Base-by-base conservation (phyloP, 2,113 vertebrate genomes). In the Helogale parvula region DNA sequence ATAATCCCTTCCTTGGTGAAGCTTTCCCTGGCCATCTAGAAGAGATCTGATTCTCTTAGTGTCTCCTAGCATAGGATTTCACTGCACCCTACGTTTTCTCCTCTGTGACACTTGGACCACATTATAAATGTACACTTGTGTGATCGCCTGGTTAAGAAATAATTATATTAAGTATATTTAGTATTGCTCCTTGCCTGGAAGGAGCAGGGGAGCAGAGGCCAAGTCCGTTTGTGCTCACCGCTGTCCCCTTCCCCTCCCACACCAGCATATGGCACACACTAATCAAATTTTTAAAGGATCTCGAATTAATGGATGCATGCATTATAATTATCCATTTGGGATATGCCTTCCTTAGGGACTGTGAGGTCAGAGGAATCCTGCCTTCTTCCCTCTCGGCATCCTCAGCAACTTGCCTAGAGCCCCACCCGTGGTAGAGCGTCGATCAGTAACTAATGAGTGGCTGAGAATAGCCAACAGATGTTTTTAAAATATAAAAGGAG, bases 381-480 rank as follows among this genome's bases (percentile, higher is more conserved):
- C 7, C 68, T 87, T 82, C 68, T 57, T n/a, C n/a, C 57, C 82
- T 71, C 76, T 79, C 95, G 60, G 76, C 38, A 93, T 76, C 50
- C 31, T 90, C 4, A 72, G 84, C 87, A 93, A 41, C 41, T 92
- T 77, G 76, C 92, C 92, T 93, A 81, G 50, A 96, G 94, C 60
- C 84, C 66, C 69, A 87, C 33, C 85, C 89, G 11, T 35, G 74
- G 65, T 76, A 88, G 86, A 52, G 17, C 69, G 21, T 33, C 1
- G 27, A 97, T 96, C 95, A 82, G 69, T 93, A 90, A 81, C 3
- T 87, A 92, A 98, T 94, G 89, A 97, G 84, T 82, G 94, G 10
- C 50, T 91, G 83, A 93, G 69, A 95, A 96, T 21, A 93, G 68
- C 92, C 91, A 97, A 89, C 63, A 94, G 88, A 76, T 89, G n/a